Conservation (phyloP, 2,888 invertebrate genomes). For the Labia minor region DNA sequence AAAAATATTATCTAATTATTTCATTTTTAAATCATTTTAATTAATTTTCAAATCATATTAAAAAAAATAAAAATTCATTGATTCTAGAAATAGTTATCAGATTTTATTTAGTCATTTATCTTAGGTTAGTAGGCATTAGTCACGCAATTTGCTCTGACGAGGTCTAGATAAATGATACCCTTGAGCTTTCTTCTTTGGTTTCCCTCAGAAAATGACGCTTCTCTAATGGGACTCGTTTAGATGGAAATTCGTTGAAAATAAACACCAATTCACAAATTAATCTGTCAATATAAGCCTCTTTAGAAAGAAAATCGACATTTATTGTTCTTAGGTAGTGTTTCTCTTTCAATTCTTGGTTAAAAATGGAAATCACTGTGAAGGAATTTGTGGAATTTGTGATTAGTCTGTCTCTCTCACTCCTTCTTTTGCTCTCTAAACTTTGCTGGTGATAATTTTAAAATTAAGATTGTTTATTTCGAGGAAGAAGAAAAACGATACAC, state of each 20-base stretch:
- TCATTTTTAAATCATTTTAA: not conserved
- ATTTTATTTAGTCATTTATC: slow-evolving; percentile 7
- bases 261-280: not conserved
- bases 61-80: no score
- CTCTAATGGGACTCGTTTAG: not conserved
- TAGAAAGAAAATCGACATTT: not conserved
- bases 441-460: no score
- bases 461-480: no score
- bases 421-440: no score
- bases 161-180: not conserved
- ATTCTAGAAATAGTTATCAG: no score
- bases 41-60: not conserved
- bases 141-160: not conserved
- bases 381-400: no score
- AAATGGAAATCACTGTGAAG: no score
- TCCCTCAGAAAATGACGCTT: not conserved
- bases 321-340: no score
- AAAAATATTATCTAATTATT: no score
- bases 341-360: no score
- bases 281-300: not conserved
- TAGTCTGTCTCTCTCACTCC: no score
- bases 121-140: not conserved
- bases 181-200: not conserved
- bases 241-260: not conserved
- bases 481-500: no score